Evolutionary conservation across 2,888 invertebrate species (phyloP).

Genomic region (Chironomus riparius): DNA sequence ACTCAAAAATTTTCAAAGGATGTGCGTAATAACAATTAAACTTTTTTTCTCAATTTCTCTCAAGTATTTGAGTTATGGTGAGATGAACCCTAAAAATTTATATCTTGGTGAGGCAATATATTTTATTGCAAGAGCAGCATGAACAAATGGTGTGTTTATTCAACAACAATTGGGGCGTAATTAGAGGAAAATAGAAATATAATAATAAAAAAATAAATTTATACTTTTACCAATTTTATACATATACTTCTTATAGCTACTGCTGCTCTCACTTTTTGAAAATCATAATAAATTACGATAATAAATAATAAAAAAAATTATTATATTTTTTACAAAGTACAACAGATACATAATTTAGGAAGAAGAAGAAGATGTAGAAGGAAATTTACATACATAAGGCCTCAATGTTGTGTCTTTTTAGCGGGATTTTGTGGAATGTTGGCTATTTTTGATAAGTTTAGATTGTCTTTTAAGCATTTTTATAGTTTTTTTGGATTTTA

Average conservation of each 20-base stretch:
- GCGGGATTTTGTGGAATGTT: too few species aligned
- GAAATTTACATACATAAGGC: neutral
- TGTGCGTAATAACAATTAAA: neutral
- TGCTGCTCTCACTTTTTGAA: neutral
- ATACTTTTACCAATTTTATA: too few species aligned
- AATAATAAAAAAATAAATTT: neutral
- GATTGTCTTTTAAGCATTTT: too few species aligned
- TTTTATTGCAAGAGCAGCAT: neutral
- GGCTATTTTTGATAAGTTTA: too few species aligned
- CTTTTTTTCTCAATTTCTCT: too few species aligned
- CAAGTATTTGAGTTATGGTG: neutral
- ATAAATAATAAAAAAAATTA: slow-evolving; percentile 13
- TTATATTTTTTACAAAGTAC: too few species aligned
- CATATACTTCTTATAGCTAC: too few species aligned
- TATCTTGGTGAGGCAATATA: neutral
- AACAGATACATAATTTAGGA: too few species aligned
- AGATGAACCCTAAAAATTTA: neutral
- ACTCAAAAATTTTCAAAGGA: too few species aligned
- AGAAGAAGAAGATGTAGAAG: neutral
- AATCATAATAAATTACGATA: slow-evolving; percentile 9
- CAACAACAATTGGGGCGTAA: slow-evolving; percentile 5
- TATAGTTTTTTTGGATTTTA: too few species aligned
- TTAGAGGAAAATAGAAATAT: neutral
- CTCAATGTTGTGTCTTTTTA: too few species aligned
- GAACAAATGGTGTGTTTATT: neutral